phyloP scores from a whole-genome alignment of 2,797 vertebrate species.

The Staurois parvus region DNA sequence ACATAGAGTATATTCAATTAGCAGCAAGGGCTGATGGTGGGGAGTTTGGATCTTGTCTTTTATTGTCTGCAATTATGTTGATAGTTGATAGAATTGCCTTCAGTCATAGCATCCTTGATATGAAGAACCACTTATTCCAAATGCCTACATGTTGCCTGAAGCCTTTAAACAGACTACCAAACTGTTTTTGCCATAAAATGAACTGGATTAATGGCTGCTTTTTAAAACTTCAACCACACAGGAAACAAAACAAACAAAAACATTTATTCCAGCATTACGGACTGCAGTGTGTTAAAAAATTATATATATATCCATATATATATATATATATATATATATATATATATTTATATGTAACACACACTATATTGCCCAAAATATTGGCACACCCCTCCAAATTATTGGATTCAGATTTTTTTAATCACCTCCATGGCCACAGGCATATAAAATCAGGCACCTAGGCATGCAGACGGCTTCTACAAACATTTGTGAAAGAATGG shows the following conservation, averaged over 20 bases:
- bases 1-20: constrained; percentile 48
- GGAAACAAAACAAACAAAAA: constrained; percentile 1
- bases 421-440: no score
- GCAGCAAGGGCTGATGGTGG: background rate
- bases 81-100: constrained; percentile 34
- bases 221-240: background rate
- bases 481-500: no score
- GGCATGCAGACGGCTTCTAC: no score
- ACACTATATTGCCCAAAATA: no score
- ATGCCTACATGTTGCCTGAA: constrained; percentile 43
- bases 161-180: constrained; percentile 2
- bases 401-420: no score
- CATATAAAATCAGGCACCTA: no score
- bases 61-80: constrained; percentile 33
- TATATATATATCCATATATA: background rate
- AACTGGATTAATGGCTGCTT: constrained; percentile 2
- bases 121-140: constrained; percentile 6
- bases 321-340: no score
- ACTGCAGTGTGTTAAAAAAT: background rate
- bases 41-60: constrained; percentile 1
- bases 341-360: no score
- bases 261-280: background rate
- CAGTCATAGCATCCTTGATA: constrained; percentile 18
- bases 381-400: no score
- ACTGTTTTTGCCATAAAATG: background rate